Evolutionary conservation across 1,140 invertebrate species (phyloP).

Genomic region (Bombus impatiens): DNA sequence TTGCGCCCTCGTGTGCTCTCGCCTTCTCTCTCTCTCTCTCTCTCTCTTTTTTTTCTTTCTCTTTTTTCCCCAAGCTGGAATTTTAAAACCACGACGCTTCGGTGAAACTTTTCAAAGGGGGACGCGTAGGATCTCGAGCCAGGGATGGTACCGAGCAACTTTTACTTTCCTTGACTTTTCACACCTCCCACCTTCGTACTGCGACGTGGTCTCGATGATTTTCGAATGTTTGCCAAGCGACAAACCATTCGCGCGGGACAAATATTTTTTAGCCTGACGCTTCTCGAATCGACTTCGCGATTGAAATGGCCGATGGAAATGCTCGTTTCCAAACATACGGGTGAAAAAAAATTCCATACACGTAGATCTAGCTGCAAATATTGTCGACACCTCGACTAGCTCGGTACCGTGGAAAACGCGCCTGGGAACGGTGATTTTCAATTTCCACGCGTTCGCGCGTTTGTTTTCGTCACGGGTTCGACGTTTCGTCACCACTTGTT

Average conservation of each 20-base stretch:
- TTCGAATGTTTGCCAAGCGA: neutral
- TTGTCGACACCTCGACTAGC: slow-evolving; percentile 13
- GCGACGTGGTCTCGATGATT: neutral
- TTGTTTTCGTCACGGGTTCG: slow-evolving; percentile 18
- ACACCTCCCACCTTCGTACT: neutral
- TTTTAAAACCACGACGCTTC: slow-evolving; percentile 12
- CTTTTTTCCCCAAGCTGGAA: neutral
- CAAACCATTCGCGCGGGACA: neutral
- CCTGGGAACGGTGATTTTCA: slow-evolving; percentile 24
- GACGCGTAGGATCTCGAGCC: too few relatives aligned
- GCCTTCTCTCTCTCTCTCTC: neutral
- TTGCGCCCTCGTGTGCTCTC: neutral
- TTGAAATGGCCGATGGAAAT: slow-evolving; percentile 13
- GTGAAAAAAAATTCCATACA: neutral
- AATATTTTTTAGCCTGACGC: slow-evolving; percentile 23
- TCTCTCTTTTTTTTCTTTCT: neutral
- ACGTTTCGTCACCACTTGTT: slow-evolving; percentile 38
- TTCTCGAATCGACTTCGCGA: slow-evolving; percentile 16
- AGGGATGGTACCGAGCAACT: neutral
- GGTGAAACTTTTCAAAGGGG: slow-evolving; percentile 1
- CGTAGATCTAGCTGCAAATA: slow-evolving; percentile 38
- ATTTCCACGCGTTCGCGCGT: slow-evolving; percentile 36
- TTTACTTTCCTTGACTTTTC: neutral
- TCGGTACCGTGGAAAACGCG: neutral
- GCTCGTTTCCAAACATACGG: slow-evolving; percentile 20